phyloP scores from a whole-genome alignment of 2,113 vertebrate genomes.

The Gopherus evgoodei region DNA sequence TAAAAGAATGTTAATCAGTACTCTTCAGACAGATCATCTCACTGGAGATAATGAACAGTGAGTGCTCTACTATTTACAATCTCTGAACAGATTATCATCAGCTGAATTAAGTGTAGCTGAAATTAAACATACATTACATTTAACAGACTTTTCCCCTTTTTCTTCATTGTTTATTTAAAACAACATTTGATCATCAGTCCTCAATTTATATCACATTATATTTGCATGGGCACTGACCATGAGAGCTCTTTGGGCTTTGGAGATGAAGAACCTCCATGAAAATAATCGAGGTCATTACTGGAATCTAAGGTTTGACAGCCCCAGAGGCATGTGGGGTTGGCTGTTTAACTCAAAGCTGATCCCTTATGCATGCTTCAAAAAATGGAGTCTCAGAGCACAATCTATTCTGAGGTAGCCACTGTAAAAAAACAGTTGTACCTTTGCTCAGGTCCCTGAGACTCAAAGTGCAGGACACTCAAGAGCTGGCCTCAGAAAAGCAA shows the following conservation, averaged over 20 bases:
- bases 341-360: not conserved
- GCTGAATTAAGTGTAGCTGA: not conserved
- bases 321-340: accelerated
- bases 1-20: conserved; percentile 30
- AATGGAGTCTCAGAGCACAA: not conserved
- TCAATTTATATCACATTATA: not conserved
- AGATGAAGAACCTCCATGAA: not conserved
- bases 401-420: accelerated
- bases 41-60: not conserved
- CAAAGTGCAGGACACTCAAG: not conserved
- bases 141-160: not conserved
- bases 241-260: not conserved
- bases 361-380: not conserved
- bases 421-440: not conserved
- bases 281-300: not conserved
- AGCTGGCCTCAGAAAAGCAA: not conserved
- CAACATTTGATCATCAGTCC: not conserved
- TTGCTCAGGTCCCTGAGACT: not conserved
- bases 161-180: not conserved
- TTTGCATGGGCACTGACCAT: not conserved
- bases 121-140: not conserved
- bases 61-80: not conserved
- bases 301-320: not conserved
- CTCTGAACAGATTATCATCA: not conserved
- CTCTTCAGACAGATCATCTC: conserved; percentile 32